A percentile compares a stretch with the other conserved stretches of the same genome.
phyloP scores from a whole-genome alignment of 37 sponge, comb jelly and placozoan species.

The Hexactinellida sp. region DNA sequence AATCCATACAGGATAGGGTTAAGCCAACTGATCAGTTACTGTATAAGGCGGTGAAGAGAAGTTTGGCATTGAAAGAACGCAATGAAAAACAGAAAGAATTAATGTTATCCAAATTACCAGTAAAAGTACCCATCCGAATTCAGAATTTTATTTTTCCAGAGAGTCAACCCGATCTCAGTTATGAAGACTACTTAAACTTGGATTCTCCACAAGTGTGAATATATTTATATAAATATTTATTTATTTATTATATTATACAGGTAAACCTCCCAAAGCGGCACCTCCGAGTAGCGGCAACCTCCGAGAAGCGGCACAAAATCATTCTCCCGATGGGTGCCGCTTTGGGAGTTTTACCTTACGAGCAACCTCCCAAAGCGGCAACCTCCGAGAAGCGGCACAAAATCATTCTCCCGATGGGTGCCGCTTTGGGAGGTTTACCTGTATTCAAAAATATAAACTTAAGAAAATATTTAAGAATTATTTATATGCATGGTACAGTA shows the following conservation, averaged over 20 bases:
- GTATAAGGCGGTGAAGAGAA: background rate
- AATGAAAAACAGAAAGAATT: background rate
- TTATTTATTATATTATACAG: no score
- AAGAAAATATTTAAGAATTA: background rate
- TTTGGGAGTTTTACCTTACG: no score
- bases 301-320: no score
- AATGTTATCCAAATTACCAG: background rate
- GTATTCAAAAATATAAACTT: background rate
- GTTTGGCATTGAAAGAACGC: background rate
- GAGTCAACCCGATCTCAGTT: background rate
- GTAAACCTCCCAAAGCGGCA: no score
- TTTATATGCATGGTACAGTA: no score
- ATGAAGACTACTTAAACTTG: background rate
- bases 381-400: no score
- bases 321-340: no score
- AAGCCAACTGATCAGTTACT: background rate
- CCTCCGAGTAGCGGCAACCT: no score
- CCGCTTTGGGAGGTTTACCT: no score
- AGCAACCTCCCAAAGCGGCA: no score
- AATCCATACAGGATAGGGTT: background rate
- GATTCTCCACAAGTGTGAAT: background rate
- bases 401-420: no score
- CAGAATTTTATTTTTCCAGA: conserved; percentile 15
- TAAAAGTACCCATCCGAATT: background rate
- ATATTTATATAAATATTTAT: no score